A percentile compares a stretch with the other conserved stretches of the same genome.
These are phyloP conservation scores for Aproaerema taeniolella DNA, from an alignment of 2,888 invertebrate species.

Conservation along the genomic window DNA sequence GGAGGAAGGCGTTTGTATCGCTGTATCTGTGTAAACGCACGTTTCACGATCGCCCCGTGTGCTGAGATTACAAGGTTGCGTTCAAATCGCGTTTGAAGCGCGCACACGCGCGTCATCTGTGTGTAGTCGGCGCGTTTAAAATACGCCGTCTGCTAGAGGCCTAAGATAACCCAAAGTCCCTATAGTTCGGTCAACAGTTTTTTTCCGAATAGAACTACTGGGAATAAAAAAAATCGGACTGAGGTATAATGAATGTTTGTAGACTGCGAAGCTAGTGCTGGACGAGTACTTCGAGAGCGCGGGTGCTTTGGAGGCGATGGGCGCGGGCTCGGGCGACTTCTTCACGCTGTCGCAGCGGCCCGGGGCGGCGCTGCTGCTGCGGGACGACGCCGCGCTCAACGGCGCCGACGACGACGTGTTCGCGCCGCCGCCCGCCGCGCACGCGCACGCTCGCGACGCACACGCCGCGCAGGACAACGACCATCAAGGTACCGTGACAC, in stretches of 20 bases:
- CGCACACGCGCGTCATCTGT: no score
- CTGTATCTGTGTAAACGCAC: no score
- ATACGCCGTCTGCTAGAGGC: no score
- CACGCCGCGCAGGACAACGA: conserved; percentile 8
- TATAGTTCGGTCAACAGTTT: no score
- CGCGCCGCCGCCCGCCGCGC: conserved; percentile 23
- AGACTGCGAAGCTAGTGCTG: conserved; percentile 92
- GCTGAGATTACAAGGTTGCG: no score
- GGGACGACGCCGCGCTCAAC: conserved; percentile 59
- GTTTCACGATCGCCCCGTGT: no score
- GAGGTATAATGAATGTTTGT: conserved; percentile 12
- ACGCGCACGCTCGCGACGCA: conserved; percentile 41
- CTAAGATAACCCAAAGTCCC: no score
- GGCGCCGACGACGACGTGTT: conserved; percentile 69
- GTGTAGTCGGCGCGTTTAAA: no score
- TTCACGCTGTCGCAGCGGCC: conserved; percentile 73
- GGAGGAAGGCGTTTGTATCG: no score
- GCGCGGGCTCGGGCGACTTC: conserved; percentile 72
- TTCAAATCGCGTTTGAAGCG: no score
- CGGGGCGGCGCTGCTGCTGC: conserved; percentile 65
- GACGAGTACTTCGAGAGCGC: conserved; percentile 88
- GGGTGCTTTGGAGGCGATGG: conserved; percentile 65
- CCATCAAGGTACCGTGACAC: neutral
- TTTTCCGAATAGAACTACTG: no score
- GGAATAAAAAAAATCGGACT: no score